Evolutionary conservation across 64 coral and sea anemone genomes (phyloP).

Genomic region (Pachyseris speciosa): DNA sequence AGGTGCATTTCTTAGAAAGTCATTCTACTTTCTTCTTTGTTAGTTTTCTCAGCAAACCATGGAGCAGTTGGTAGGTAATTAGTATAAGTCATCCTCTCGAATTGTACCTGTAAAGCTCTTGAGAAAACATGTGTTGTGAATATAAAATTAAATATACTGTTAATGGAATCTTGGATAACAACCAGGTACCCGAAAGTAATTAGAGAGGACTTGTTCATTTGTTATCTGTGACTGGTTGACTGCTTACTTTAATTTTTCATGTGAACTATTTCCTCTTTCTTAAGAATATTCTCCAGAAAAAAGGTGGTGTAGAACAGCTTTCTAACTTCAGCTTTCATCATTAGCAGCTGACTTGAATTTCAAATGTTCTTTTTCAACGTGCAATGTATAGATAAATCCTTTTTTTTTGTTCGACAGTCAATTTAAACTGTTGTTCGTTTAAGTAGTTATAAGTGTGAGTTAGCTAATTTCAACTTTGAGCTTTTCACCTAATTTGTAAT

Average conservation of each 20-base stretch:
- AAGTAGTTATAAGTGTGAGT: no score
- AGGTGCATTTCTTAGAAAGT: not conserved
- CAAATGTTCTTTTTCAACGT: no score
- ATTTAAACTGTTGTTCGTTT: no score
- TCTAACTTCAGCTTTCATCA: no score
- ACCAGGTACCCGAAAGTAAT: not conserved
- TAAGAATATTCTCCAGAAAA: not conserved
- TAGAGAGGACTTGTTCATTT: not conserved
- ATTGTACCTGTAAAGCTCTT: not conserved
- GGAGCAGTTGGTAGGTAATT: no score
- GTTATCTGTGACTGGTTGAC: not conserved
- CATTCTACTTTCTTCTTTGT: not conserved
- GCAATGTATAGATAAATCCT: no score
- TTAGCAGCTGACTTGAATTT: no score
- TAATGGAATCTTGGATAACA: not conserved
- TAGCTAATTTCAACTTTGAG: no score
- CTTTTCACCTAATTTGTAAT: no score
- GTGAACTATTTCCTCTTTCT: not conserved
- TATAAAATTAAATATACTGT: not conserved
- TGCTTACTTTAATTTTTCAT: conserved; percentile 11
- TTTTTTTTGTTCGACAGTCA: no score
- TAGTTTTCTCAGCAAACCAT: no score
- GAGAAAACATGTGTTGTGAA: conserved; percentile 26
- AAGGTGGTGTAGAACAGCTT: not conserved
- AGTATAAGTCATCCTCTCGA: not conserved